A percentile compares a stretch with the other conserved stretches of the same genome.
These are phyloP conservation scores for Dolichoris vasculosae DNA, from an alignment of 1,140 invertebrate genomes.

Conservation along the genomic window DNA sequence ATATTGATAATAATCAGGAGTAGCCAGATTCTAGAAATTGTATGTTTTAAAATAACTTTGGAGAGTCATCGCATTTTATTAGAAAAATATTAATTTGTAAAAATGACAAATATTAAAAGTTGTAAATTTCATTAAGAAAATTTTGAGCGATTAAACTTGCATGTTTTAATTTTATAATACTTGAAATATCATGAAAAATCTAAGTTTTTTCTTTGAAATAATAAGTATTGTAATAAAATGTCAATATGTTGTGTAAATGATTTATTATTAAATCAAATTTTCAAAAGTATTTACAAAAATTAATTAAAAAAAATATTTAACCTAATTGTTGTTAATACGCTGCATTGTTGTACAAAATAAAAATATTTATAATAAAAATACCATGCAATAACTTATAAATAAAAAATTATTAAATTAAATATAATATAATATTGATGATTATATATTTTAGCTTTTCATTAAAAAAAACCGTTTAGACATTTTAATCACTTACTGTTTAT, in stretches of 20 bases:
- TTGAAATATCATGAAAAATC: neutral
- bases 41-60: constrained; percentile 18
- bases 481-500: too few relatives aligned
- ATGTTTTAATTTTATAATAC: neutral
- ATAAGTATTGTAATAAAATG: neutral
- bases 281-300: neutral
- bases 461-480: neutral
- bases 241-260: neutral
- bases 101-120: neutral
- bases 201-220: neutral
- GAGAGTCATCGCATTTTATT: constrained; percentile 33
- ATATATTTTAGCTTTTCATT: neutral
- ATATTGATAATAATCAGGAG: constrained; percentile 15
- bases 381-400: neutral
- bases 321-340: neutral
- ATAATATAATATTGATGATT: neutral
- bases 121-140: neutral
- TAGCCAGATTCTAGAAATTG: constrained; percentile 27
- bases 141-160: too few relatives aligned
- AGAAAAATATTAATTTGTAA: constrained; percentile 7
- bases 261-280: neutral
- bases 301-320: neutral
- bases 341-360: neutral
- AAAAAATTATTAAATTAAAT: neutral
- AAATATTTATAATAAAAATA: neutral